These are phyloP conservation scores for Notiomystis cincta DNA, from an alignment of 2,113 vertebrate species.

Conservation along the genomic window DNA sequence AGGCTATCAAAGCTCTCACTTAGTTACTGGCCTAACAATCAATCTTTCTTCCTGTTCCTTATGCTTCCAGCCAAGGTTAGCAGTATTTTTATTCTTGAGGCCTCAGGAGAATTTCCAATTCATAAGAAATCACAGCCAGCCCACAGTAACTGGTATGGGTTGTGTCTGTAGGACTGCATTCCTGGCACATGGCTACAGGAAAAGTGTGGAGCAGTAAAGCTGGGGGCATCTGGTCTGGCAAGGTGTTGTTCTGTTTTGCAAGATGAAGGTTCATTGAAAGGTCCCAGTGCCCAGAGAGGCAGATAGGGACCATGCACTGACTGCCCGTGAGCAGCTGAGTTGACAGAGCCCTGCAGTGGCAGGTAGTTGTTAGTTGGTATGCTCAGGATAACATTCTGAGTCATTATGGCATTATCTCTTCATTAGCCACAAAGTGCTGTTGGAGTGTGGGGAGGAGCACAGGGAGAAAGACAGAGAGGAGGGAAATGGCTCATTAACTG, in stretches of 20 bases:
- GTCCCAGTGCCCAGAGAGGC: not conserved
- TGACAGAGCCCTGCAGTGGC: not conserved
- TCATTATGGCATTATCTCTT: slow-evolving; percentile 14
- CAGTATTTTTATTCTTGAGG: slow-evolving; percentile 17
- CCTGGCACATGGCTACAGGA: not conserved
- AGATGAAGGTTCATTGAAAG: not conserved
- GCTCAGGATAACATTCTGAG: not conserved
- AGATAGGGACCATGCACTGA: not conserved
- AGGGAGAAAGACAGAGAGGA: not conserved
- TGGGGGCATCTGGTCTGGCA: not conserved
- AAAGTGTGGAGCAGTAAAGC: not conserved
- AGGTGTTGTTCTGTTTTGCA: not conserved
- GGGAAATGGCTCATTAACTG: slow-evolving; percentile 17
- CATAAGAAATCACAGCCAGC: not conserved
- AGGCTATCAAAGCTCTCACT: slow-evolving; percentile 27
- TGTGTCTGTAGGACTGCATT: not conserved
- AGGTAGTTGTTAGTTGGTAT: not conserved
- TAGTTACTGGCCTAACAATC: slow-evolving; percentile 21
- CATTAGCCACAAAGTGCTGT: not conserved
- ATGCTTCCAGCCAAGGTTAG: not conserved
- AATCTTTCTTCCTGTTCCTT: slow-evolving; percentile 32
- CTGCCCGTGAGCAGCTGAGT: not conserved
- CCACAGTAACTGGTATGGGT: rapidly evolving
- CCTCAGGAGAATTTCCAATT: not conserved
- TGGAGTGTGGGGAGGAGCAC: not conserved